phyloP scores from a whole-genome alignment of 2,888 invertebrate species.

The Auanema freiburgensis region DNA sequence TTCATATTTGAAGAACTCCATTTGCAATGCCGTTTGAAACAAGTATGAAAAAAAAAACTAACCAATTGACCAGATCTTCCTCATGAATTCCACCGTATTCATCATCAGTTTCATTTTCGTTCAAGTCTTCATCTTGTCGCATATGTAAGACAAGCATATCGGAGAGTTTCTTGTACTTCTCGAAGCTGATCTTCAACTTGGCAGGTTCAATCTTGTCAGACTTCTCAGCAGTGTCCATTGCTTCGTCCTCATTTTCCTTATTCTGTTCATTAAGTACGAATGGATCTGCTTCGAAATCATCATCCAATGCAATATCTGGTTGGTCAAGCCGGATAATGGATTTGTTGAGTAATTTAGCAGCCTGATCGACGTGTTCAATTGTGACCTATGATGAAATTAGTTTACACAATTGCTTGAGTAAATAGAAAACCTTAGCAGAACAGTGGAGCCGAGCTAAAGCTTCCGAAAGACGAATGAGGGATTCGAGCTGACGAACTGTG shows the following conservation, averaged over 20 bases:
- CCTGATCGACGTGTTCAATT: constrained; percentile 86
- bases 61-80: constrained; percentile 82
- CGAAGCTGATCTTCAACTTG: constrained; percentile 76
- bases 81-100: constrained; percentile 54
- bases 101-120: constrained; percentile 44
- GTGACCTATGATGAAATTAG: constrained; percentile 70
- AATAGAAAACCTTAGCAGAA: constrained; percentile 76
- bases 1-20: not conserved
- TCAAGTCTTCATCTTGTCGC: constrained; percentile 78
- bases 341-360: constrained; percentile 78
- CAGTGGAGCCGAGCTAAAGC: constrained; percentile 95
- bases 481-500: constrained; percentile 92
- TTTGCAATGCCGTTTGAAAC: not conserved
- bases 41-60: constrained; percentile 69
- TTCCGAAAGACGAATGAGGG: constrained; percentile 92
- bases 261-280: constrained; percentile 31
- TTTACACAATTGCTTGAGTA: not conserved
- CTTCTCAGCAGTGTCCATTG: constrained; percentile 20
- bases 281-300: constrained; percentile 65
- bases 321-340: constrained; percentile 77
- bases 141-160: constrained; percentile 88
- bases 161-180: constrained; percentile 88
- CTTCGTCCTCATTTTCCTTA: constrained; percentile 34
- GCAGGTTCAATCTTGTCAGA: constrained; percentile 37
- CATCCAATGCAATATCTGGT: constrained; percentile 90